A percentile compares a stretch with the other conserved stretches of the same genome.
phyloP scores from a whole-genome alignment of 2,888 invertebrate genomes.

The Spodoptera exigua region DNA sequence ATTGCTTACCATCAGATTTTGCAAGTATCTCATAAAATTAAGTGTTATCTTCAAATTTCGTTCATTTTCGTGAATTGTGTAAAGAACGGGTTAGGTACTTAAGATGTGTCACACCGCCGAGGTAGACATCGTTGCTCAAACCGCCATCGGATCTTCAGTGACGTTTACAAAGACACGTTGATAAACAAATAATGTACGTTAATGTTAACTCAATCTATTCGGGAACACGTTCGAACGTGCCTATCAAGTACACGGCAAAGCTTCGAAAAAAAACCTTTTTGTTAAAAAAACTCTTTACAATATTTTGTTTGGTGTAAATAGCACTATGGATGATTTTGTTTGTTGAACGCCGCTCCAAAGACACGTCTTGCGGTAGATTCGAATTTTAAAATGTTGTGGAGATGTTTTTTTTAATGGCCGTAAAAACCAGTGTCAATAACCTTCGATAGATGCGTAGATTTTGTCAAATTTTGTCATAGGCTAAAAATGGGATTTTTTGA shows the following conservation, averaged over 20 bases:
- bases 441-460: no score
- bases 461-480: no score
- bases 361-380: conserved; percentile 10
- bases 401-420: no score
- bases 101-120: no score
- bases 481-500: no score
- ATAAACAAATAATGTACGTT: conserved; percentile 37
- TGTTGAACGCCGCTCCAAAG: conserved; percentile 4
- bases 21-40: no score
- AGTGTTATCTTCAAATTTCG: no score
- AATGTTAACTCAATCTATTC: conserved; percentile 43
- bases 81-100: no score
- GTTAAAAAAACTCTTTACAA: conserved; percentile 15
- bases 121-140: background rate
- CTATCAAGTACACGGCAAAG: conserved; percentile 18
- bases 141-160: background rate
- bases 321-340: conserved; percentile 21
- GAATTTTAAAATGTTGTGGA: no score
- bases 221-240: conserved; percentile 47
- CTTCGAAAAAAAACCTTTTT: conserved; percentile 19
- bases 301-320: conserved; percentile 50
- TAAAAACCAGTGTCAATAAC: no score
- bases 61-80: no score
- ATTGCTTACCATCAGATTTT: no score
- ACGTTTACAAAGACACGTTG: conserved; percentile 25